These are phyloP conservation scores for Aleadryas rufinucha DNA, from an alignment of 2,113 vertebrate species.

Conservation along the genomic window DNA sequence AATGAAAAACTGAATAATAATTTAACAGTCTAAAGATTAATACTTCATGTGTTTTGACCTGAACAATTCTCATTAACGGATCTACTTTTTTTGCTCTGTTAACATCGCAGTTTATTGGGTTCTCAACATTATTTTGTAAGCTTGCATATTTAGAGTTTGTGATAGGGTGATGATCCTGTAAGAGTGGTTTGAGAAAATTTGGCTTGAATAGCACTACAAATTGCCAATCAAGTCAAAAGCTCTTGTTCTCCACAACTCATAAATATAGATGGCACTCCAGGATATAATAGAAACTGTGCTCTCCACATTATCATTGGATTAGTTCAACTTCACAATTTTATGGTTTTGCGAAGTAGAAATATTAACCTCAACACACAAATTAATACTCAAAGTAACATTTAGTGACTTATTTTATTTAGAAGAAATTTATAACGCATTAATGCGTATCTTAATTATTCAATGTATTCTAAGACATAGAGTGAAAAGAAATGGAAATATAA, in stretches of 20 bases:
- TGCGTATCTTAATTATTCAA: not conserved
- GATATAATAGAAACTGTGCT: not conserved
- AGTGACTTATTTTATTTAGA: not conserved
- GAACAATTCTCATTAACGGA: not conserved
- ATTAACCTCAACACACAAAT: not conserved
- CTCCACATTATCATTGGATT: not conserved
- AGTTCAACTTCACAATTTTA: not conserved
- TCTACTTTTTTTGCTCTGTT: not conserved
- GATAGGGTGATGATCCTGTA: not conserved
- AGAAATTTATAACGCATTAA: not conserved
- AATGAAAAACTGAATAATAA: not conserved
- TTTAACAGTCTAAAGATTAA: not conserved
- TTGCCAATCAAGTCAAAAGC: constrained; percentile 5
- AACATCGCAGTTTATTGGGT: not conserved
- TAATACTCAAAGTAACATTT: not conserved
- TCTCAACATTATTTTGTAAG: not conserved
- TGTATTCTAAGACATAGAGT: not conserved
- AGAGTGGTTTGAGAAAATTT: not conserved
- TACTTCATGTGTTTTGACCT: not conserved
- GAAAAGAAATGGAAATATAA: not conserved
- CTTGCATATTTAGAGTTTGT: not conserved
- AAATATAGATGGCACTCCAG: not conserved
- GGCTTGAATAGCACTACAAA: not conserved
- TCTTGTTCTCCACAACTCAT: not conserved
- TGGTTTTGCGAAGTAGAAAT: not conserved